Evolutionary conservation across 2,113 vertebrate genomes (phyloP), one percentile per base, ranked within the genome.

Genomic region (Trematocara stigmaticum): DNA sequence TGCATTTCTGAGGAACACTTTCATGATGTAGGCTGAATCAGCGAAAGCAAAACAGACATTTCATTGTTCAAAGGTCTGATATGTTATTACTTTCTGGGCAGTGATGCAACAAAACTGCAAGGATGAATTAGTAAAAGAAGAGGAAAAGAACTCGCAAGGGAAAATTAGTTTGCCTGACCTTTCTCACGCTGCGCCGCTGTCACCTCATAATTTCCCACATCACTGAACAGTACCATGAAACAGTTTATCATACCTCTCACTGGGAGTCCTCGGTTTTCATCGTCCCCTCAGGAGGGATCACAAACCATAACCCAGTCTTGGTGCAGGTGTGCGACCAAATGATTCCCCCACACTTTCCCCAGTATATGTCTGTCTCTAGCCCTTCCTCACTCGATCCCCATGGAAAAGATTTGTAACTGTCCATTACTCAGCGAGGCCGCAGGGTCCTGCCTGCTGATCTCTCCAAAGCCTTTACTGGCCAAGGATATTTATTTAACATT

Each of bases 301-400:
- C 34, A 78, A 38, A 81, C 87, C 81, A 42, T 57, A 10, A 10
- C 34, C 79, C 61, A 83, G 74, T 51, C 83, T 18, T 2, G 20
- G 49, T 76, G 84, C 89, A 90, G 89, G 87, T 93, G 91, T 87
- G 66, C n/a, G 13, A 49, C 69, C 69, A 49, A 74, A 49, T 74
- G 79, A 81, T 86, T 45, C 56, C 84, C 59, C 59, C 51, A 6
- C 3, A n/a, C 51, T 64, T 40, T 51, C 61, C 11, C 66, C 82
- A 5, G 8, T 49, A 13, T 4, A 3, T 7, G 6, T 40, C 18
- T 57, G 83, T 81, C 81, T 83, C 53, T 23, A 57, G 47, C 31
- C 53, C 61, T 64, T 71, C 85, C 80, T 71, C 71, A 23, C 78
- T 81, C 11, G 56, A 64, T 90, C 85, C 83, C 88, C 23, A 2